Evolutionary conservation across 2,888 invertebrate genomes (phyloP).

Genomic region (Strigamia crassipes): DNA sequence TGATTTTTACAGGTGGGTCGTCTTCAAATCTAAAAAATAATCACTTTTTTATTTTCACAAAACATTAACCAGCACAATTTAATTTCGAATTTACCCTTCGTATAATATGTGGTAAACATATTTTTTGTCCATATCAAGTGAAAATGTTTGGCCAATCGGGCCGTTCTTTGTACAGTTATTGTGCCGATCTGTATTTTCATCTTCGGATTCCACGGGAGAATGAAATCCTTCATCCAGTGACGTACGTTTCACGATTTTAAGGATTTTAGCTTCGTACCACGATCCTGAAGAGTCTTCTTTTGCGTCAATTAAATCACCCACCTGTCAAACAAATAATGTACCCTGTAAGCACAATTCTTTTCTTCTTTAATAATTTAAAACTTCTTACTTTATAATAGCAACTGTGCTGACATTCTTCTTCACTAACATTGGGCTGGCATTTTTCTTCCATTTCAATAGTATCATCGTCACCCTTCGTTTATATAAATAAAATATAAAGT

Average conservation of each 20-base stretch:
- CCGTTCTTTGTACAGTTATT: neutral
- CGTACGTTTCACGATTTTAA: constrained; percentile 59
- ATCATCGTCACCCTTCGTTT: neutral
- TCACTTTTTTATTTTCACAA: neutral
- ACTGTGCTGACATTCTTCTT: neutral
- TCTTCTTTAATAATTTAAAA: neutral
- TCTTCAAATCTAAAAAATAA: constrained; percentile 51
- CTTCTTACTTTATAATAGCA: constrained; percentile 15
- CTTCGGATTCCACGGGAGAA: neutral
- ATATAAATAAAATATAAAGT: neutral
- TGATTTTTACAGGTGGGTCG: constrained; percentile 54
- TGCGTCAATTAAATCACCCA: constrained; percentile 72
- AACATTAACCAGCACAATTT: neutral
- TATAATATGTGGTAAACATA: constrained; percentile 49
- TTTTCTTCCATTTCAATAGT: neutral
- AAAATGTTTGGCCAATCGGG: neutral
- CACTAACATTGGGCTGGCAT: too few relatives aligned
- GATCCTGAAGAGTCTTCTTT: constrained; percentile 68
- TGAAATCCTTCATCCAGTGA: constrained; percentile 26
- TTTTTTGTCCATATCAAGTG: neutral
- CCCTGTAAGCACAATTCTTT: neutral
- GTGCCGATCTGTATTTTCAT: neutral
- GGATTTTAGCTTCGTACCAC: constrained; percentile 74
- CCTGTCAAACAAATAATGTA: constrained; percentile 52
- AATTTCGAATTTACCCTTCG: constrained; percentile 55